Evolutionary conservation across 2,888 invertebrate genomes (phyloP).

Genomic region (Agonopterix alstromeriana): DNA sequence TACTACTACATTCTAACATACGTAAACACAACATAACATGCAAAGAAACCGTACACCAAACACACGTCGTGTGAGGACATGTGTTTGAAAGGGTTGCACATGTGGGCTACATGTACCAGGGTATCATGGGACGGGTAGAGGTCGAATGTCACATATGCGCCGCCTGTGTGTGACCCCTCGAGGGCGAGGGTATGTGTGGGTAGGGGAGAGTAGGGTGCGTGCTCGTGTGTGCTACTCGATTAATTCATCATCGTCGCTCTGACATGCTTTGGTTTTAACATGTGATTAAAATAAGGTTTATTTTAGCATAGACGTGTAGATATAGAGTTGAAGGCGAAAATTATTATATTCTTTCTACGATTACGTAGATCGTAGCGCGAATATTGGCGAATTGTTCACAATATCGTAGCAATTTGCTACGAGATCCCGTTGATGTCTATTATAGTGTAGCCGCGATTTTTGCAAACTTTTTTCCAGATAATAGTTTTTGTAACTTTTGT

Average conservation of each 20-base stretch:
- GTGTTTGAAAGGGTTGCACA: constrained; percentile 71
- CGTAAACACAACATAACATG: neutral
- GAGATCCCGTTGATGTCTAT: constrained; percentile 19
- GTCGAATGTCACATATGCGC: constrained; percentile 49
- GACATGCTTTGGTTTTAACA: too few species aligned
- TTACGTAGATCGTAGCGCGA: too few species aligned
- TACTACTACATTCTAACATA: too few species aligned
- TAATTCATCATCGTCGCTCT: too few species aligned
- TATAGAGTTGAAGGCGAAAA: too few species aligned
- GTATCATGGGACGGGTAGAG: constrained; percentile 37
- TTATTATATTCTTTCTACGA: too few species aligned
- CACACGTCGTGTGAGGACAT: constrained; percentile 29
- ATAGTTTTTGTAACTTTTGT: neutral
- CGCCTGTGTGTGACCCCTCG: constrained; percentile 32
- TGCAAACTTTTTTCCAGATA: neutral
- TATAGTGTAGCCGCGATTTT: constrained; percentile 6
- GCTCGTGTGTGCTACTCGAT: neutral
- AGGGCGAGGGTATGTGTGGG: constrained; percentile 18
- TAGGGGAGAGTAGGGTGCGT: constrained; percentile 9
- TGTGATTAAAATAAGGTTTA: too few species aligned
- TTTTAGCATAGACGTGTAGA: too few species aligned
- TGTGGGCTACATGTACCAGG: constrained; percentile 72
- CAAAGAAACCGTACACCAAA: neutral
- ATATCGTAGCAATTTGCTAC: constrained; percentile 36
- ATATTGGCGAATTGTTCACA: too few species aligned